Evolutionary conservation across 2,113 vertebrate species (phyloP).

Genomic region (Etheostoma cragini): DNA sequence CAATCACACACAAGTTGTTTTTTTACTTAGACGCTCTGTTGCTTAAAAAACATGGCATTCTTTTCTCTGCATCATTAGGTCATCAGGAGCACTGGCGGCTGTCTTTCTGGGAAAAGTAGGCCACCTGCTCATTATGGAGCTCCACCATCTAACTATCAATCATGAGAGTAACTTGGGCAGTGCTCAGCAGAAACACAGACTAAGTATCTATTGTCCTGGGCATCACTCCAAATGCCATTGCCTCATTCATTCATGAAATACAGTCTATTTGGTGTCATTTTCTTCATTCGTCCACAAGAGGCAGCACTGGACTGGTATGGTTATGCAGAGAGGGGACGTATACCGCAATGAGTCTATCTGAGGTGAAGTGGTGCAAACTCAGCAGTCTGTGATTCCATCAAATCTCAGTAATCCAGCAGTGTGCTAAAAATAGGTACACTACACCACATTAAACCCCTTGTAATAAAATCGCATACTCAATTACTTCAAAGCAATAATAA

Average conservation of each 20-base stretch:
- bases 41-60: constrained; percentile 27
- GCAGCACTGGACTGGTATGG: constrained; percentile 64
- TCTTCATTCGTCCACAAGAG: constrained; percentile 52
- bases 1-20: neutral
- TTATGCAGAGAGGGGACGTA: constrained; percentile 31
- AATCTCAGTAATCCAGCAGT: constrained; percentile 64
- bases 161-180: constrained; percentile 64
- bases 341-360: constrained; percentile 64
- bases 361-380: constrained; percentile 72
- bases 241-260: constrained; percentile 73
- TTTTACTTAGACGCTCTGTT: constrained; percentile 1
- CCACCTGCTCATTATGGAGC: constrained; percentile 72
- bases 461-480: constrained; percentile 67
- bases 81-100: constrained; percentile 44
- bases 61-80: constrained; percentile 55
- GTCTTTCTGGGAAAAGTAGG: constrained; percentile 73
- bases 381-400: constrained; percentile 74
- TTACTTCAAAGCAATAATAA: constrained; percentile 40
- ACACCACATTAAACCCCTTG: constrained; percentile 59
- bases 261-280: constrained; percentile 17
- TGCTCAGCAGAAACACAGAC: constrained; percentile 72
- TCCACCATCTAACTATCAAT: constrained; percentile 70
- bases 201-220: constrained; percentile 75
- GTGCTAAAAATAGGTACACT: constrained; percentile 72
- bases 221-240: constrained; percentile 70